Conservation (phyloP, 2,113 vertebrate genomes). For the Vireo altiloquus region DNA sequence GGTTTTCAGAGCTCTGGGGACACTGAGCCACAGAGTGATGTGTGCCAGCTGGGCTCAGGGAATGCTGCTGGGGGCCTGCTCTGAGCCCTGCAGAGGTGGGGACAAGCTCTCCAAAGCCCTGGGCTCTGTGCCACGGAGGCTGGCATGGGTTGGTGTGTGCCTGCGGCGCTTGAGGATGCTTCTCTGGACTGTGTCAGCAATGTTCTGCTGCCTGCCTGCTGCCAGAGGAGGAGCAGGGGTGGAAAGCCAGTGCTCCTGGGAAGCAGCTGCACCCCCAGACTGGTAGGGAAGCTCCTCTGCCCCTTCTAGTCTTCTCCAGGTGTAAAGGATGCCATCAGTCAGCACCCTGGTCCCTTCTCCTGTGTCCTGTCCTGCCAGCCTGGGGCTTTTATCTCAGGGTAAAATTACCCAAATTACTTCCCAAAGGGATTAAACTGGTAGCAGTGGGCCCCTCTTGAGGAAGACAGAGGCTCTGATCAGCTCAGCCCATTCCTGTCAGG, state of each 20-base stretch:
- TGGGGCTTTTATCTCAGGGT: background rate
- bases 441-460: background rate
- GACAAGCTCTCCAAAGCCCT: background rate
- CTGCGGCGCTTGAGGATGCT: background rate
- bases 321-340: background rate
- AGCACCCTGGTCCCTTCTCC: background rate
- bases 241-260: background rate
- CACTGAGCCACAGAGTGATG: background rate
- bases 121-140: background rate
- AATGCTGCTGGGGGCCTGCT: background rate
- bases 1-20: background rate
- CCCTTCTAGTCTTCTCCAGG: background rate
- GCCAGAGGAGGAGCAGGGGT: background rate
- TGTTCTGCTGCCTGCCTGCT: background rate
- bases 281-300: background rate
- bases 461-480: background rate
- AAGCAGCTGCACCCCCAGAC: background rate
- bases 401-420: background rate
- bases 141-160: background rate
- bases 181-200: background rate
- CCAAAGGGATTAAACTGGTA: background rate
- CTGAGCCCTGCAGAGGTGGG: background rate
- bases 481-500: background rate
- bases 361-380: background rate
- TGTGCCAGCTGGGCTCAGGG: background rate